These are phyloP conservation scores for Drosophila silvestris DNA, from an alignment of 2,888 invertebrate genomes.

Conservation along the genomic window DNA sequence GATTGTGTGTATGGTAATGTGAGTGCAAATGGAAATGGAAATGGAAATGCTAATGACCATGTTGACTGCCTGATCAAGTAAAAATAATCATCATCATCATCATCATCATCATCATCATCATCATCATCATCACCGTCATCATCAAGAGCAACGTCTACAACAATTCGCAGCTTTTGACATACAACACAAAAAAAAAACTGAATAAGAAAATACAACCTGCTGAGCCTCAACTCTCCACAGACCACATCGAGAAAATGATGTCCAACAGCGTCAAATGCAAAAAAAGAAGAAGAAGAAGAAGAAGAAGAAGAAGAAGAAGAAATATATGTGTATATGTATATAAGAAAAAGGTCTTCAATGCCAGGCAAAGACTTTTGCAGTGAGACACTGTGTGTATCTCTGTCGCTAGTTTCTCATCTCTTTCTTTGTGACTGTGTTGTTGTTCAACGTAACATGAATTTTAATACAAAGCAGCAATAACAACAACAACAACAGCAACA, in stretches of 20 bases:
- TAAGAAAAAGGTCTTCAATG: slow-evolving; percentile 28
- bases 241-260: slow-evolving; percentile 24
- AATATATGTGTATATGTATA: not conserved
- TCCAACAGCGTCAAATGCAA: slow-evolving; percentile 21
- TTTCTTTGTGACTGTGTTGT: slow-evolving; percentile 25
- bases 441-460: slow-evolving; percentile 62
- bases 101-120: not conserved
- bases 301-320: not conserved
- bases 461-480: slow-evolving; percentile 51
- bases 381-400: not conserved
- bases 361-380: slow-evolving; percentile 37
- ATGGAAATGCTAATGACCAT: slow-evolving; percentile 54
- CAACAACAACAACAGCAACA: slow-evolving; percentile 15
- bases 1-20: slow-evolving; percentile 20
- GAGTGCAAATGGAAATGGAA: slow-evolving; percentile 33
- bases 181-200: not conserved
- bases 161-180: not conserved
- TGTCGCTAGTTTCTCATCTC: slow-evolving; percentile 8
- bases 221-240: slow-evolving; percentile 16
- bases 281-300: not conserved
- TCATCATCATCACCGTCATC: slow-evolving; percentile 2
- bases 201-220: slow-evolving; percentile 38
- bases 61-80: slow-evolving; percentile 49
- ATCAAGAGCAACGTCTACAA: slow-evolving; percentile 1
- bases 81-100: slow-evolving; percentile 19